A percentile compares a stretch with the other conserved stretches of the same genome.
These are phyloP conservation scores for Aphaenogaster ashmeadi DNA, from an alignment of 1,140 invertebrate species.

Conservation along the genomic window DNA sequence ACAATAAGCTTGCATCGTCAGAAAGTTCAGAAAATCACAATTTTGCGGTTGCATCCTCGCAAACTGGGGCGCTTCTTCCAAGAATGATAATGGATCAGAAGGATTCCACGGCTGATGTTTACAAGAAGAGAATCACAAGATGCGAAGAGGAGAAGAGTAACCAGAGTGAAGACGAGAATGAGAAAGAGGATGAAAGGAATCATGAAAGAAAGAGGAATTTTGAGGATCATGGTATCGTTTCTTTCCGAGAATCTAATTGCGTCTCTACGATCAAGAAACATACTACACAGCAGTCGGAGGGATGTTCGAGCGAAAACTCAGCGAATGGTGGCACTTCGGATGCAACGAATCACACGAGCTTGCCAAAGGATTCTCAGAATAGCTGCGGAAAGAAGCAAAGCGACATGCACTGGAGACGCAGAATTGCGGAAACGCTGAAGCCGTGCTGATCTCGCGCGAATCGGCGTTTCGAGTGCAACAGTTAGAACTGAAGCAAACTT, in stretches of 20 bases:
- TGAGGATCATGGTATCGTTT: not conserved
- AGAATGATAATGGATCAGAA: not conserved
- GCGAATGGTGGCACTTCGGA: not conserved
- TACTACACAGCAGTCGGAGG: not conserved
- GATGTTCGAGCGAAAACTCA: not conserved
- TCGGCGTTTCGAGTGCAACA: not conserved
- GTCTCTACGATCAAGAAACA: conserved; percentile 77
- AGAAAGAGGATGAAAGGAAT: not conserved
- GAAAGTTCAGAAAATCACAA: not conserved
- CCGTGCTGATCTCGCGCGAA: not conserved
- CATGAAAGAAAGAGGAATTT: not conserved
- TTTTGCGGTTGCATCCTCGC: not conserved
- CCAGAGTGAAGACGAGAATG: not conserved
- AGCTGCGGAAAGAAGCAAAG: conserved; percentile 38
- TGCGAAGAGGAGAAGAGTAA: not conserved
- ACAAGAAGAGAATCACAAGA: not conserved
- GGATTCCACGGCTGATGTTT: not conserved
- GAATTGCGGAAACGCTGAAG: conserved; percentile 76
- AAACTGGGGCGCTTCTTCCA: not conserved
- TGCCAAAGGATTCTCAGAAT: conserved; percentile 38
- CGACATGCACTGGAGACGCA: conserved; percentile 76
- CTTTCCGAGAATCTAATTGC: conserved; percentile 65
- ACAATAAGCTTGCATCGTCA: not conserved
- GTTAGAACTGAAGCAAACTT: not conserved
- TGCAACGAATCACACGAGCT: not conserved